Base-by-base conservation (phyloP, 2,797 vertebrate genomes). In the Thripadectes ignobilis region DNA sequence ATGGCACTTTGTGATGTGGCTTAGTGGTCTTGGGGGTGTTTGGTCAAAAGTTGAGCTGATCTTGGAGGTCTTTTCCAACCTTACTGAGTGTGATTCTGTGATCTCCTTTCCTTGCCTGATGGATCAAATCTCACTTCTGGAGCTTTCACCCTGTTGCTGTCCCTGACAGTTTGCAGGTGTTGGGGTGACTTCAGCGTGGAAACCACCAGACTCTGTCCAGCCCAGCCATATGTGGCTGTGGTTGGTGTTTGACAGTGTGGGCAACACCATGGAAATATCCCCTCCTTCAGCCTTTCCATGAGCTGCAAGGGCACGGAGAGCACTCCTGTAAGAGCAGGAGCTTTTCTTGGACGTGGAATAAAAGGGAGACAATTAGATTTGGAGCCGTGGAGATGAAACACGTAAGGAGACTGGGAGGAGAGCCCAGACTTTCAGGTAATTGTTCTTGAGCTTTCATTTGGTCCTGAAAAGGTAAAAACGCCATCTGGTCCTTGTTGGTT, bases 1-100 rank as follows among this genome's bases (percentile, higher is more conserved):
- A 2, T 19, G 21, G 43, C 20, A 4, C 51, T 71, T 57, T 7
- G 1, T 63, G 14, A 3, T 15, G 3, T 2, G 14, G 6, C n/a
- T 83, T 12, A 77, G 29, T 39, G 24, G 14, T 12, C 14, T 24
- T 52, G 65, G n/a, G 43, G 43, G 27, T 63, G 0, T 45, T 63
- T 19, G 23, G 32, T 45, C 43, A 51, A 22, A 69, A 27, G 16
- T 12, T 57, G 38, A 57, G 49, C 29, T n/a, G 20, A 24, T 30
- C 20, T 26, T 38, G 32, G 49, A 51, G 20, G 24, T 34, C 43
- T 45, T 63, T 58, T 39, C n/a, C 51, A 38, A 1, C 24, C 5
- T 22, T 4, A 26, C 3, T 15, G n/a, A 30, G 30, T 34, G 11
- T 45, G 43, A 26, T 21, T 58, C 29, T 38, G 12, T 45, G 43